Evolutionary conservation across 1,140 invertebrate species (phyloP), one percentile per base, ranked within the genome.

Genomic region (Hirudo medicinalis): DNA sequence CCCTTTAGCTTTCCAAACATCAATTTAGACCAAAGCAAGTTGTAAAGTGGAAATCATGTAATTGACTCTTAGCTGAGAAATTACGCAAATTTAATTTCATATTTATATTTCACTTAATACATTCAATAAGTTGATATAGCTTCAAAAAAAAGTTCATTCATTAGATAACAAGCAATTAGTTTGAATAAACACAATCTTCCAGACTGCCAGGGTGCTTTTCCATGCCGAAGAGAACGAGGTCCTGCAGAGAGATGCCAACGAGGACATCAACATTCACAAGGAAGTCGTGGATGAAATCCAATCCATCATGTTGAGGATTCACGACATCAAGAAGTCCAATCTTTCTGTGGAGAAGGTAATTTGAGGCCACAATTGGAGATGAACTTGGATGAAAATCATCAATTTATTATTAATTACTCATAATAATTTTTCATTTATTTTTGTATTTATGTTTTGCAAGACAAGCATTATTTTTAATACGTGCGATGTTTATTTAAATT

Each of bases 191-290:
- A 13, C 22, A 68, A 27, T n/a, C 29, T 70, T 71, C 1, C 67
- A 76, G 76, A 73, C 72, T 9, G 25, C 22, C 19, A 53, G 71
- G 60, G 53, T 70, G 11, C 54, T 77, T 40, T 80, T 80, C 73
- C 76, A 78, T 77, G 73, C 78, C 75, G 90, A 91, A 81, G 89
- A 90, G 79, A 83, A 87, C 70, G 89, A 90, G 82, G 87, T 89
- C 53, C 80, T 85, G 53, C 78, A 83, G 60, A 80, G 88, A 73
- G 84, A 87, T 67, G 84, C 87, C 13, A 85, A 87, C 19, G 84
- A 85, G 76, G 89, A 90, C 84, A 85, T 87, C 4, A 78, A 84
- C 72, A 80, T 85, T n/a, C 90, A 89, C 77, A 85, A 87, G 71
- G 82, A 86, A 69, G 86, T 86, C 25, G 89, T 88, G 78, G 82